Evolutionary conservation across 53 echinoderm and acorn worm species (phyloP).

Genomic region (Echinometra lucunter): DNA sequence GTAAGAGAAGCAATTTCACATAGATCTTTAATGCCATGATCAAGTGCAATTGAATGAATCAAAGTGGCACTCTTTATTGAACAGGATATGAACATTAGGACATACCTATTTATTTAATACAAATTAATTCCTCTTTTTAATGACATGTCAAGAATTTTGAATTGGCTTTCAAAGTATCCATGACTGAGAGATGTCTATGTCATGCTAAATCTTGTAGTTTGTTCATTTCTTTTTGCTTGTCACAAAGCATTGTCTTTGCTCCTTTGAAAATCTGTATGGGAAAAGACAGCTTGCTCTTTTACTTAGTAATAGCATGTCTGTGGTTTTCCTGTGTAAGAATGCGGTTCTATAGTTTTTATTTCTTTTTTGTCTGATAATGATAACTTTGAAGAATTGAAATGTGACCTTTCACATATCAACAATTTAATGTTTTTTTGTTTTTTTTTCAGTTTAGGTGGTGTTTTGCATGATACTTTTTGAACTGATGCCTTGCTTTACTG

Average conservation of each 20-base stretch:
- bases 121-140: background rate
- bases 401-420: background rate
- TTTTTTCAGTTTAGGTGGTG: background rate
- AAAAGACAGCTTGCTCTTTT: too few species aligned
- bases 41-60: slow-evolving; percentile 11
- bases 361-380: background rate
- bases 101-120: background rate
- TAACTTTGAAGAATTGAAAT: background rate
- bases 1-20: background rate
- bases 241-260: background rate
- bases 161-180: background rate
- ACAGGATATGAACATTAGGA: slow-evolving; percentile 12
- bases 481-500: background rate
- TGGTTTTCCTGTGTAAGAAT: background rate
- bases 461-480: background rate
- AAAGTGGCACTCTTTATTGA: background rate
- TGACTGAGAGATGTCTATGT: background rate
- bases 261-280: background rate
- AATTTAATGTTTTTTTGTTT: background rate
- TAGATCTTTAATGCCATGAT: background rate
- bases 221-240: background rate
- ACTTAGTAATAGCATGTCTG: background rate
- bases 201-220: background rate
- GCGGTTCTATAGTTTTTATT: background rate
- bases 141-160: background rate